These are phyloP conservation scores for Pocota personata DNA, from an alignment of 2,888 invertebrate genomes.

Conservation along the genomic window DNA sequence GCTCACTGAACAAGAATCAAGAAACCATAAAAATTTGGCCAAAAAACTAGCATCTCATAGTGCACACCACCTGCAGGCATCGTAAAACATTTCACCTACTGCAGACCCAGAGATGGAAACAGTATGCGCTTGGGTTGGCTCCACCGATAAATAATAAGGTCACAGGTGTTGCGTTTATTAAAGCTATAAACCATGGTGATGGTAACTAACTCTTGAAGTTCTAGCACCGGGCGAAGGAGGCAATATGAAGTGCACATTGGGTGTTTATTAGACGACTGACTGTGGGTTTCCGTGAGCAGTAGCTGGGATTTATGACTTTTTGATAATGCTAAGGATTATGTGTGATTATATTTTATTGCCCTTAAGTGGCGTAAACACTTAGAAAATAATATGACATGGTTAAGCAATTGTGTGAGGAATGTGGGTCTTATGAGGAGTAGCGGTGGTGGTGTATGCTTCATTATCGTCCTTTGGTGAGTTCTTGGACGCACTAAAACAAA, in stretches of 20 bases:
- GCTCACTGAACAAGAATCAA: neutral
- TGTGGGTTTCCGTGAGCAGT: conserved; percentile 61
- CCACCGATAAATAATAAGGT: conserved; percentile 68
- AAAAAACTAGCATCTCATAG: conserved; percentile 8
- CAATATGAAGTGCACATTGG: conserved; percentile 67
- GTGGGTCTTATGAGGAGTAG: neutral
- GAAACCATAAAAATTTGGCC: conserved; percentile 35
- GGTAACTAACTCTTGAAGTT: conserved; percentile 65
- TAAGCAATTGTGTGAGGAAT: conserved; percentile 17
- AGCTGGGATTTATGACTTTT: conserved; percentile 69
- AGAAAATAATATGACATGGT: conserved; percentile 57
- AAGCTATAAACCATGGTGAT: conserved; percentile 70
- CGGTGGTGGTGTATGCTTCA: neutral
- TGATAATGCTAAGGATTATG: conserved; percentile 72
- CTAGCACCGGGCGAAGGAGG: conserved; percentile 19
- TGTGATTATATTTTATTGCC: conserved; percentile 71
- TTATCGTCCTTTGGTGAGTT: neutral
- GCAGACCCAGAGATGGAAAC: neutral
- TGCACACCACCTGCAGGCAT: conserved; percentile 55
- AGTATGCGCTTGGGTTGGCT: conserved; percentile 37
- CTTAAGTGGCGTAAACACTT: conserved; percentile 68
- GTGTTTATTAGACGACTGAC: conserved; percentile 69
- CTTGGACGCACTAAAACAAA: neutral
- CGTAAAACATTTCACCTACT: conserved; percentile 43
- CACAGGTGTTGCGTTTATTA: conserved; percentile 73